phyloP scores from a whole-genome alignment of 2,113 vertebrate species.

The Empidonax traillii region DNA sequence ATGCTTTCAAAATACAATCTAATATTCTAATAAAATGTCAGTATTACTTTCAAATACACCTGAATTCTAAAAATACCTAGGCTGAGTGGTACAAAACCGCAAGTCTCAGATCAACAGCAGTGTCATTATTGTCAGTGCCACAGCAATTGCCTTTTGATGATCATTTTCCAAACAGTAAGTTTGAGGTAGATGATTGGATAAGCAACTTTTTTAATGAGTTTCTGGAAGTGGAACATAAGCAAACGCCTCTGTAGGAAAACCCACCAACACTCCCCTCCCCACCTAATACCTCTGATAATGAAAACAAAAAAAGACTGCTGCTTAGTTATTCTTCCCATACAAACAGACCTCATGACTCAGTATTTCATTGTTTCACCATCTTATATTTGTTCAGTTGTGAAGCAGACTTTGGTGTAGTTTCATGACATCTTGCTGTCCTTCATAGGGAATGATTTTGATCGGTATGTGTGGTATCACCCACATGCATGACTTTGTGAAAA shows the following conservation, averaged over 20 bases:
- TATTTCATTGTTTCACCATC: neutral
- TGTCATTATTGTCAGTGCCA: neutral
- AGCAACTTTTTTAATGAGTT: neutral
- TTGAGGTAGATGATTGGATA: neutral
- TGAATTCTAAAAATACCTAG: neutral
- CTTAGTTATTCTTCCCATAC: neutral
- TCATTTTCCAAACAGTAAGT: neutral
- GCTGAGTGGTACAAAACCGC: neutral
- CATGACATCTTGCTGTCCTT: neutral
- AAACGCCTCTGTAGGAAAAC: neutral
- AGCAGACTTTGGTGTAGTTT: neutral
- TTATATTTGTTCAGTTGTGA: neutral
- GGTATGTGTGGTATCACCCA: neutral
- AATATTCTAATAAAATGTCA: neutral
- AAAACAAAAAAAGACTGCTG: neutral
- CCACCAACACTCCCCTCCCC: fast-evolving
- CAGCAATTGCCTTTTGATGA: neutral
- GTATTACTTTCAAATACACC: neutral
- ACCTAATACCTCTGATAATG: neutral
- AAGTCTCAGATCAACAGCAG: neutral
- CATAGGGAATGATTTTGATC: neutral
- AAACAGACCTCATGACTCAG: fast-evolving
- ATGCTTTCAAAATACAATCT: neutral
- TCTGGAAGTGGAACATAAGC: neutral
- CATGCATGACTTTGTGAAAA: neutral